Evolutionary conservation across 2,113 vertebrate genomes (phyloP).

Genomic region (Thymallus thymallus): DNA sequence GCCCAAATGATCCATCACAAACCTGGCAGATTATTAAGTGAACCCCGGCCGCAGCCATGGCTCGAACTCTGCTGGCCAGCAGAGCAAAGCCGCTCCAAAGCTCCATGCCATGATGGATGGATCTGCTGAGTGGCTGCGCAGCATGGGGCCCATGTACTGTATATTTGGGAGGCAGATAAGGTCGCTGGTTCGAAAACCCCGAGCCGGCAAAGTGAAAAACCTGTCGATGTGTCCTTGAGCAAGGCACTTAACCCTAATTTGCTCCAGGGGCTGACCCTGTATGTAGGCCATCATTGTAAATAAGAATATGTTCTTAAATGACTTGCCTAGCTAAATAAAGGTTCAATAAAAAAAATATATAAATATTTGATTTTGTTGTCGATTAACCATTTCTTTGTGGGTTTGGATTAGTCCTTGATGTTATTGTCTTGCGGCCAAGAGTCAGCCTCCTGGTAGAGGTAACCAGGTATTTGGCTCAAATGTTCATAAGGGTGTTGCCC

Average conservation of each 20-base stretch:
- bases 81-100: neutral
- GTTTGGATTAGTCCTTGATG: neutral
- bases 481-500: too few species aligned
- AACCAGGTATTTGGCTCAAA: too few species aligned
- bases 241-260: too few species aligned
- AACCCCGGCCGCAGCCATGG: neutral
- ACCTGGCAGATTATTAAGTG: neutral
- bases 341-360: too few species aligned
- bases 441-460: neutral
- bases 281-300: too few species aligned
- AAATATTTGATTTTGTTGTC: neutral
- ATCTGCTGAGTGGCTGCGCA: neutral
- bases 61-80: neutral
- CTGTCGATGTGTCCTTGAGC: too few species aligned
- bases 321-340: too few species aligned
- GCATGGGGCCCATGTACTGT: neutral
- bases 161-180: too few species aligned
- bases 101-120: neutral
- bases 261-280: too few species aligned
- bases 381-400: neutral
- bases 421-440: neutral
- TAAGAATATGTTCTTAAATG: too few species aligned
- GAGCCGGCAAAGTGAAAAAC: too few species aligned
- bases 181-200: too few species aligned
- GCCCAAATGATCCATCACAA: slow-evolving; percentile 2